phyloP scores from a whole-genome alignment of 2,888 invertebrate genomes.

The Tortricodes alternella region DNA sequence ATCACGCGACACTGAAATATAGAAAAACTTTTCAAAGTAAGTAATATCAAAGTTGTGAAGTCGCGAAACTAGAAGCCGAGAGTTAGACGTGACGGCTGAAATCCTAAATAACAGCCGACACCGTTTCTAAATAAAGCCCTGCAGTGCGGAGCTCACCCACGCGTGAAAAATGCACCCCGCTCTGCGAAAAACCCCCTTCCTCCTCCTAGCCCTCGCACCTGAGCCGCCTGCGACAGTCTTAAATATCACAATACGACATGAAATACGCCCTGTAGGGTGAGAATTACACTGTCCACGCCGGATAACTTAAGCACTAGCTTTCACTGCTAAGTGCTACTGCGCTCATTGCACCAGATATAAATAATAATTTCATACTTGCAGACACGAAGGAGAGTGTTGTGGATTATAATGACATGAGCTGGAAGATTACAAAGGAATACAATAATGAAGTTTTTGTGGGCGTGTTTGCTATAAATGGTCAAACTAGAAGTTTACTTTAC shows the following conservation, averaged over 20 bases:
- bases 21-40: constrained; percentile 12
- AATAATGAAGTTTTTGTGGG: too few species aligned
- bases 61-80: not conserved
- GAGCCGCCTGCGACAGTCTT: not conserved
- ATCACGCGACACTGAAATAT: constrained; percentile 17
- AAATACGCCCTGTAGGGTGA: not conserved
- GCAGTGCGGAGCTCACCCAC: constrained; percentile 17
- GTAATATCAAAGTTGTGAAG: constrained; percentile 1
- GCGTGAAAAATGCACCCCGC: constrained; percentile 21
- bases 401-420: not conserved
- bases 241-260: constrained; percentile 6
- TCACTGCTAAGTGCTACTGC: not conserved
- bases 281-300: not conserved
- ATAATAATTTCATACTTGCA: not conserved
- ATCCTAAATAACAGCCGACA: not conserved
- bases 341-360: constrained; percentile 13
- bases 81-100: not conserved
- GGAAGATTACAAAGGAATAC: not conserved
- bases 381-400: not conserved
- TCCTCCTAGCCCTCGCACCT: not conserved
- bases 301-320: not conserved
- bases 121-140: not conserved
- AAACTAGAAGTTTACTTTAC: too few species aligned
- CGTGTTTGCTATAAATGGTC: too few species aligned
- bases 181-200: not conserved